Conservation (phyloP, 2,888 invertebrate species). For the Auanema sp. region DNA sequence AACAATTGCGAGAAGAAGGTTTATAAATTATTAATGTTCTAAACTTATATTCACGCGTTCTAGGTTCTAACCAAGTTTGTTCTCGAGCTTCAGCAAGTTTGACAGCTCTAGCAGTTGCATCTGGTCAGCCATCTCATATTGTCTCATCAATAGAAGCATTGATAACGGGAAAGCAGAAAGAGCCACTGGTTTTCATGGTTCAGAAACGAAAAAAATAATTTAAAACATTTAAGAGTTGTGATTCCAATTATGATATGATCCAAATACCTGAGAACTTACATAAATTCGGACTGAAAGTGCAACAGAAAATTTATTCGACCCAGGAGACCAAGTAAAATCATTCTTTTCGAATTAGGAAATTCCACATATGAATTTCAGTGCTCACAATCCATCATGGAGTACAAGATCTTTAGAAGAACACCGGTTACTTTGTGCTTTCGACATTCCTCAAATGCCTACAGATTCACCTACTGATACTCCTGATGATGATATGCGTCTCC, state of each 20-base stretch:
- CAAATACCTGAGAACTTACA: conserved; percentile 54
- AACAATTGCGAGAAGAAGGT: conserved; percentile 65
- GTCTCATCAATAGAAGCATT: conserved; percentile 42
- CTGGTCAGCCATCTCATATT: conserved; percentile 73
- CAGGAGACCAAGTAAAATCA: conserved; percentile 17
- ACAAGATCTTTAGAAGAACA: conserved; percentile 31
- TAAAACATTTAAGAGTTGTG: conserved; percentile 31
- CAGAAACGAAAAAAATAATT: no score
- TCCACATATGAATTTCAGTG: background rate
- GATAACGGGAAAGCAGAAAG: conserved; percentile 24
- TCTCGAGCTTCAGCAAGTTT: conserved; percentile 88
- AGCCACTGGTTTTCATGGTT: conserved; percentile 5
- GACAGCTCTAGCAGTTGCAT: conserved; percentile 85
- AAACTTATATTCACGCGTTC: background rate
- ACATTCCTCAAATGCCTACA: conserved; percentile 36
- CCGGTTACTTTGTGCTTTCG: conserved; percentile 33
- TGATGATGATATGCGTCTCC: conserved; percentile 43
- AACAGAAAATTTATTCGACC: conserved; percentile 32
- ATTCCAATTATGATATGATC: conserved; percentile 39
- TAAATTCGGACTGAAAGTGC: conserved; percentile 45
- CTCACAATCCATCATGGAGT: conserved; percentile 35
- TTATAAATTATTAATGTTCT: background rate
- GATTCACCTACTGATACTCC: conserved; percentile 45
- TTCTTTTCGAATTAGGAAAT: conserved; percentile 2
- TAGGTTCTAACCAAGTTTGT: conserved; percentile 70